Percentiles rank a stretch among this genome's conserved stretches.
These are phyloP conservation scores for Eupithecia subumbrata DNA, from an alignment of 2,888 invertebrate genomes.

Conservation along the genomic window DNA sequence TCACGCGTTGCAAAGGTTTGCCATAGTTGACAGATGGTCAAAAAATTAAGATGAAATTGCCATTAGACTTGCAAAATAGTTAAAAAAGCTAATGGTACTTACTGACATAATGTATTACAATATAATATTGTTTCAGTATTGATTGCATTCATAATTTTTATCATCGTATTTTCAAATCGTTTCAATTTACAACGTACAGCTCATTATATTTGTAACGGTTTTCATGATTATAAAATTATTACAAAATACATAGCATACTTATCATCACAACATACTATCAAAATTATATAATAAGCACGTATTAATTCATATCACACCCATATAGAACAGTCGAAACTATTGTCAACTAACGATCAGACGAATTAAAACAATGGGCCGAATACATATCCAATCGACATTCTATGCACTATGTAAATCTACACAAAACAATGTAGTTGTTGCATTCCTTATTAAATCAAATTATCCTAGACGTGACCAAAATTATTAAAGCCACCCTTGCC, in stretches of 20 bases:
- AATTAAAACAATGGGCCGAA: conserved; percentile 41
- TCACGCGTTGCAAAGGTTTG: conserved; percentile 54
- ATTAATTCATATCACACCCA: not conserved
- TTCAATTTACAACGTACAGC: not conserved
- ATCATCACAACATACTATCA: not conserved
- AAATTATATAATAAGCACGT: not conserved
- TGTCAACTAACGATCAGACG: conserved; percentile 40
- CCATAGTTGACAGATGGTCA: conserved; percentile 22
- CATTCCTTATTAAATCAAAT: conserved; percentile 27
- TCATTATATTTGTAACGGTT: not conserved
- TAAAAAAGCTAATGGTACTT: not conserved
- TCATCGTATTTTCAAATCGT: not conserved
- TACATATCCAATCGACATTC: conserved; percentile 18
- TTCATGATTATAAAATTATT: not conserved
- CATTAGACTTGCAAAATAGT: not conserved
- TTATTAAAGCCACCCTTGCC: not conserved
- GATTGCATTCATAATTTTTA: not conserved
- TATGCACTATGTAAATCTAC: conserved; percentile 27
- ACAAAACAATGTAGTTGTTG: conserved; percentile 9
- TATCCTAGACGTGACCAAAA: not conserved
- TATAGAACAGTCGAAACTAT: conserved; percentile 34
- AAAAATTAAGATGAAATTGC: conserved; percentile 8
- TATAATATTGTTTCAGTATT: not conserved
- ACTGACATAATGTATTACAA: not conserved
- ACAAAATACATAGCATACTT: not conserved